phyloP scores from a whole-genome alignment of 92 coral and sea anemone genomes.

The Plumapathes pennacea region DNA sequence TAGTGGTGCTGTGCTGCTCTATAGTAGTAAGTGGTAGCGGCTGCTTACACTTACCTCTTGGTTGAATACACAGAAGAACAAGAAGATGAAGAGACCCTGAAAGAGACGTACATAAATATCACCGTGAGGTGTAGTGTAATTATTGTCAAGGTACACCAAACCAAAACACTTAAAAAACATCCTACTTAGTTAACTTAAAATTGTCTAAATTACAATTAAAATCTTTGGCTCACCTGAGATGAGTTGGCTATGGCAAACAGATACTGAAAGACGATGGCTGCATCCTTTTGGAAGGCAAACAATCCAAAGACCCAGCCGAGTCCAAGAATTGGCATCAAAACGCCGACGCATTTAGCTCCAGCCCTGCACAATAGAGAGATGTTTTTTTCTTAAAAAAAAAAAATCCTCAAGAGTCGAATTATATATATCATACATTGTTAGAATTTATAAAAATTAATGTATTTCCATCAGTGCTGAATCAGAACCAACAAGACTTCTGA shows the following conservation, averaged over 20 bases:
- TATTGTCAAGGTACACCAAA: neutral
- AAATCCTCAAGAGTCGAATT: neutral
- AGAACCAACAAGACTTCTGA: no score
- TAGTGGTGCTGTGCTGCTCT: no score
- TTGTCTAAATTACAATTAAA: neutral
- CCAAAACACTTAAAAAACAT: neutral
- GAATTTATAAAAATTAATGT: neutral
- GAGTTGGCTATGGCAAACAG: slow-evolving; percentile 68
- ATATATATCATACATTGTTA: neutral
- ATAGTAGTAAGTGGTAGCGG: no score
- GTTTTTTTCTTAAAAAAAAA: neutral
- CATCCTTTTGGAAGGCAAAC: slow-evolving; percentile 51
- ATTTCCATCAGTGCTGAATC: neutral
- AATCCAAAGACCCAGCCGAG: slow-evolving; percentile 74
- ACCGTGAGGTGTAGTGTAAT: neutral
- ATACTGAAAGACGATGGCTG: slow-evolving; percentile 60
- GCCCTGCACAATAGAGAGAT: slow-evolving; percentile 37
- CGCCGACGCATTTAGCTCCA: slow-evolving; percentile 70
- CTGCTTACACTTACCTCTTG: slow-evolving; percentile 74
- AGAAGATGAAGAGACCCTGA: slow-evolving; percentile 74
- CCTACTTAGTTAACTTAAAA: neutral
- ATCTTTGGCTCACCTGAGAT: slow-evolving; percentile 54
- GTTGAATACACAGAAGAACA: slow-evolving; percentile 70
- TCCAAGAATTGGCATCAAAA: slow-evolving; percentile 81
- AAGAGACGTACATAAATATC: neutral